Conservation (phyloP, 2,113 vertebrate genomes). For the Cichladusa arquata region DNA sequence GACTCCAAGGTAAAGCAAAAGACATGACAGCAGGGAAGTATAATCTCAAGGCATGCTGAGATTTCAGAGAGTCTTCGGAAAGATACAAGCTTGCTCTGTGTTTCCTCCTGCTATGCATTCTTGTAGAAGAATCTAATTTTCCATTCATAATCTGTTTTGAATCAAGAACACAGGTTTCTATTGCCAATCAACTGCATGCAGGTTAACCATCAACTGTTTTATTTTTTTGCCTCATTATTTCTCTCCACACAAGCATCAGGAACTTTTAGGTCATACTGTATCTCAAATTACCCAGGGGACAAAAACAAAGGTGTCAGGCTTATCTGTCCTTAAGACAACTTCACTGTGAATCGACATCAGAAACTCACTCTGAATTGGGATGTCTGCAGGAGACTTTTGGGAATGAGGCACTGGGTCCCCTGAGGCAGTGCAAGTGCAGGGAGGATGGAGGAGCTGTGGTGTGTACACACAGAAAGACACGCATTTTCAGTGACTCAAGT, state of each 20-base stretch:
- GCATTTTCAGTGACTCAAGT: not conserved
- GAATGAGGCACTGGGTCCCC: not conserved
- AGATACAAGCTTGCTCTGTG: not conserved
- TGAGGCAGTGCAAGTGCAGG: not conserved
- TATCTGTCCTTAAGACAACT: not conserved
- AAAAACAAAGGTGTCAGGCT: not conserved
- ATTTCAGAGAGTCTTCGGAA: not conserved
- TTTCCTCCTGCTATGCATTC: not conserved
- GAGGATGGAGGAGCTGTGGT: not conserved
- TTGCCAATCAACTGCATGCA: not conserved
- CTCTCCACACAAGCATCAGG: not conserved
- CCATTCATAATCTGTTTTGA: not conserved
- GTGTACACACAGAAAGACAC: not conserved
- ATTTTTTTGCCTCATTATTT: not conserved
- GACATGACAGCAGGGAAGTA: not conserved
- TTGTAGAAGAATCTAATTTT: not conserved
- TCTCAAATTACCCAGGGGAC: not conserved
- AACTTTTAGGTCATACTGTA: not conserved
- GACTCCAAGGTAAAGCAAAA: not conserved
- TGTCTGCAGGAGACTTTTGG: not conserved
- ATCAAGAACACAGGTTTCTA: not conserved
- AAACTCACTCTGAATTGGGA: not conserved
- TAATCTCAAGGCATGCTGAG: not conserved
- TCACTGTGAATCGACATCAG: not conserved
- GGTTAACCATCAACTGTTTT: not conserved